Percentiles rank a stretch among this genome's conserved stretches.
Evolutionary conservation across 2,888 invertebrate genomes (phyloP).

Genomic region (Escarpia spicata): DNA sequence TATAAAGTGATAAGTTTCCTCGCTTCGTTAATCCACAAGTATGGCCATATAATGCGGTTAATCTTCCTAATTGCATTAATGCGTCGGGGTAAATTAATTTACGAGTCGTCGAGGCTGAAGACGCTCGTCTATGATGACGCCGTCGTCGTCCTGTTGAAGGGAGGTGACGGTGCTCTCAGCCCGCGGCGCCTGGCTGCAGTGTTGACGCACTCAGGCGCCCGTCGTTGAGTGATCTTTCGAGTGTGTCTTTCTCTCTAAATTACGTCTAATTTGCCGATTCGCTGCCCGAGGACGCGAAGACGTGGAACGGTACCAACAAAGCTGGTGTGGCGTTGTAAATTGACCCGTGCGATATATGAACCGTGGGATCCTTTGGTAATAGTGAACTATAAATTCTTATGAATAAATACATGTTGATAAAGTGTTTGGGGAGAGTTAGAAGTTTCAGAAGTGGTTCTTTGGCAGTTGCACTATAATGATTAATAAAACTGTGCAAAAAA

Average conservation of each 20-base stretch:
- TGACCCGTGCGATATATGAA: too few species aligned
- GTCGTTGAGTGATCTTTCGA: background rate
- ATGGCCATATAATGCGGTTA: constrained; percentile 6
- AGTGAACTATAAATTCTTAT: too few species aligned
- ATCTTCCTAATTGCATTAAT: constrained; percentile 6
- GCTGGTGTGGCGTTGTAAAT: too few species aligned
- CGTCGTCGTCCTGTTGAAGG: background rate
- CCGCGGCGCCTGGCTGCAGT: background rate
- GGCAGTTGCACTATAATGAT: too few species aligned
- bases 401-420: too few species aligned
- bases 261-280: background rate
- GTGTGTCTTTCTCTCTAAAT: background rate
- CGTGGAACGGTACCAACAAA: background rate
- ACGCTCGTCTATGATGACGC: background rate
- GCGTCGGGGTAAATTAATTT: background rate
- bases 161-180: background rate
- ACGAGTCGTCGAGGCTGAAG: background rate
- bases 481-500: too few species aligned
- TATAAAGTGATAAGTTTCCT: constrained; percentile 5
- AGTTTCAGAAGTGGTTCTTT: too few species aligned
- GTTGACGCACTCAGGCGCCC: background rate
- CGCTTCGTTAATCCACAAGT: constrained; percentile 11
- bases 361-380: too few species aligned
- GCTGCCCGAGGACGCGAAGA: background rate
- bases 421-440: too few species aligned